Conservation (phyloP, 1,140 invertebrate species). For the Physella acuta region DNA sequence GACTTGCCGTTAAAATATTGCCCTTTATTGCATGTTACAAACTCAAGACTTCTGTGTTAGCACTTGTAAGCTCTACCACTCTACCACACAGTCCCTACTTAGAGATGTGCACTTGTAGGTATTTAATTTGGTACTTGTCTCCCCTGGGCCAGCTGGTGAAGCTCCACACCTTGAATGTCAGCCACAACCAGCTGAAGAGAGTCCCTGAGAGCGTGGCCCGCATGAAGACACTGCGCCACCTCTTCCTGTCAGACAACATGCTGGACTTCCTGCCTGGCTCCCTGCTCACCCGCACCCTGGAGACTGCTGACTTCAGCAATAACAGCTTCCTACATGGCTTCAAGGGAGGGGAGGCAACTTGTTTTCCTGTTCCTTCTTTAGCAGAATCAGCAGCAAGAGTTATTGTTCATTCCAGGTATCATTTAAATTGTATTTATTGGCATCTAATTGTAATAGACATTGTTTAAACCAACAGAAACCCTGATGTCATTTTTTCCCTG, state of each 20-base stretch:
- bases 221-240: not conserved
- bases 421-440: not conserved
- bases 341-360: no score
- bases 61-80: no score
- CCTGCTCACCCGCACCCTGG: not conserved
- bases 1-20: not conserved
- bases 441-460: not conserved
- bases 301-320: constrained; percentile 5
- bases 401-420: not conserved
- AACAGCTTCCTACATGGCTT: no score
- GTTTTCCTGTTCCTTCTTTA: constrained; percentile 5
- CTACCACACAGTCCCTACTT: no score
- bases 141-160: not conserved
- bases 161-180: constrained; percentile 3
- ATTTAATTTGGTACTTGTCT: no score
- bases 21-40: not conserved
- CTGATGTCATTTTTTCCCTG: not conserved
- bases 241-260: not conserved
- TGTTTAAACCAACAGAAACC: not conserved
- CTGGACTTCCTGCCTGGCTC: constrained; percentile 8
- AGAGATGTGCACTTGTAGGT: no score
- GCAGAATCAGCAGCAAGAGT: not conserved
- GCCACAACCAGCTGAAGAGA: not conserved
- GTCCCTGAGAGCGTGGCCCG: not conserved
- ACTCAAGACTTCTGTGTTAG: no score